Conservation (phyloP, 2,888 invertebrate genomes). For the Plutella xylostella region DNA sequence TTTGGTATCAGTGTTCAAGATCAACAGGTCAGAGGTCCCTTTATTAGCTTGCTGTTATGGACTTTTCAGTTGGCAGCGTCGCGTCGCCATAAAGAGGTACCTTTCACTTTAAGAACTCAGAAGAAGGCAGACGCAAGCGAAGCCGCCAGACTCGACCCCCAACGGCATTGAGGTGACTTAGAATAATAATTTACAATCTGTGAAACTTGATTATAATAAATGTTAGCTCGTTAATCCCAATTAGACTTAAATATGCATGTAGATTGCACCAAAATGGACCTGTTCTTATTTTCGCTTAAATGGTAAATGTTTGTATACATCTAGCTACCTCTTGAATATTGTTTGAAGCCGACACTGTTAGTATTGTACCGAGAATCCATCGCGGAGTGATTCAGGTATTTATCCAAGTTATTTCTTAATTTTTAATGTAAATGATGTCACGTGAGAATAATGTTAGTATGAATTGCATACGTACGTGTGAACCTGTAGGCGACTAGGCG, state of each 20-base stretch:
- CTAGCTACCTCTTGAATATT: constrained; percentile 47
- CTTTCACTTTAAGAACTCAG: constrained; percentile 37
- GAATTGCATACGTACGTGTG: constrained; percentile 35
- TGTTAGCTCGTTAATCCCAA: constrained; percentile 28
- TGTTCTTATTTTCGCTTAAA: constrained; percentile 34
- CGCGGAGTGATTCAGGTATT: constrained; percentile 66
- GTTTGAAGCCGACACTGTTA: constrained; percentile 27
- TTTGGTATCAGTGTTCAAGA: too few species aligned
- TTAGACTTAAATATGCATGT: constrained; percentile 42
- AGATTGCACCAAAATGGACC: constrained; percentile 34
- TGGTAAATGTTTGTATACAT: constrained; percentile 37
- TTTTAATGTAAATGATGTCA: constrained; percentile 33
- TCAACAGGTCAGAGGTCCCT: constrained; percentile 25
- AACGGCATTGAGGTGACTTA: constrained; percentile 55
- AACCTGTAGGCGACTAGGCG: constrained; percentile 36
- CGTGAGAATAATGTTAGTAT: constrained; percentile 33
- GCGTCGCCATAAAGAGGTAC: constrained; percentile 48
- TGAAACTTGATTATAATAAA: too few species aligned
- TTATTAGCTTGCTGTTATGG: constrained; percentile 61
- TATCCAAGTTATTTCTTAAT: constrained; percentile 40
- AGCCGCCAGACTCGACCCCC: not conserved
- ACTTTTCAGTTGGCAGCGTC: constrained; percentile 61
- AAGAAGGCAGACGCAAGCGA: constrained; percentile 7
- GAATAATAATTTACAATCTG: constrained; percentile 42
- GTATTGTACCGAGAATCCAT: constrained; percentile 54